phyloP scores from a whole-genome alignment of 2,888 invertebrate species.

The Conus canariensis region DNA sequence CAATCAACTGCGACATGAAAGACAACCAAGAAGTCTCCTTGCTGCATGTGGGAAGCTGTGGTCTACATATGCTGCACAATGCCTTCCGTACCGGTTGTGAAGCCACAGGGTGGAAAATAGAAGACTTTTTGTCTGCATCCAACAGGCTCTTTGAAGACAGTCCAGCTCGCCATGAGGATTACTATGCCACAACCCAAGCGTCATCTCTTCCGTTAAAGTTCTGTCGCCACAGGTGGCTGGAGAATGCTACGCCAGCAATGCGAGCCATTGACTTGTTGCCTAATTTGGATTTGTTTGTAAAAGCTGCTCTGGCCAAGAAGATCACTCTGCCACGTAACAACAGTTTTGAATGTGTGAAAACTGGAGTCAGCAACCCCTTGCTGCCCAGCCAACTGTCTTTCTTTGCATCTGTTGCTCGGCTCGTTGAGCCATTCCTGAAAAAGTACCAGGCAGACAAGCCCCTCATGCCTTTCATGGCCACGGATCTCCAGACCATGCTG shows the following conservation, averaged over 20 bases:
- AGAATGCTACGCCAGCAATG: background rate
- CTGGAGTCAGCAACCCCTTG: background rate
- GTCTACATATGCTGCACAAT: background rate
- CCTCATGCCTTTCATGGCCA: slow-evolving; percentile 29
- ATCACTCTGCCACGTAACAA: background rate
- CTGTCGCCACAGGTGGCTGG: slow-evolving; percentile 10
- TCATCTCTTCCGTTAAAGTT: background rate
- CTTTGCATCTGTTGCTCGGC: slow-evolving; percentile 19
- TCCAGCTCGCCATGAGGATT: background rate
- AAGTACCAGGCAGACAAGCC: slow-evolving; percentile 37
- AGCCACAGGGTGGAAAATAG: slow-evolving; percentile 1
- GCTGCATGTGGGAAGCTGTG: slow-evolving; percentile 31
- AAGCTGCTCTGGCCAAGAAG: background rate
- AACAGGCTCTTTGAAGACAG: background rate
- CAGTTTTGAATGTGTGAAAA: slow-evolving; percentile 1
- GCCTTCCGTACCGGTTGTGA: background rate
- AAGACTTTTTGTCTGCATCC: background rate
- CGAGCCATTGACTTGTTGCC: background rate
- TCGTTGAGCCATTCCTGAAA: slow-evolving; percentile 26
- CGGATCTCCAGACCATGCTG: slow-evolving; percentile 1
- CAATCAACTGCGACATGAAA: background rate
- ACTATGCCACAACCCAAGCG: background rate
- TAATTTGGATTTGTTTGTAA: background rate
- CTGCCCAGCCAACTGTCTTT: slow-evolving; percentile 8
- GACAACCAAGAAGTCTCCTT: background rate